phyloP scores from a whole-genome alignment of 2,888 invertebrate species.

The Leucophenga montana region DNA sequence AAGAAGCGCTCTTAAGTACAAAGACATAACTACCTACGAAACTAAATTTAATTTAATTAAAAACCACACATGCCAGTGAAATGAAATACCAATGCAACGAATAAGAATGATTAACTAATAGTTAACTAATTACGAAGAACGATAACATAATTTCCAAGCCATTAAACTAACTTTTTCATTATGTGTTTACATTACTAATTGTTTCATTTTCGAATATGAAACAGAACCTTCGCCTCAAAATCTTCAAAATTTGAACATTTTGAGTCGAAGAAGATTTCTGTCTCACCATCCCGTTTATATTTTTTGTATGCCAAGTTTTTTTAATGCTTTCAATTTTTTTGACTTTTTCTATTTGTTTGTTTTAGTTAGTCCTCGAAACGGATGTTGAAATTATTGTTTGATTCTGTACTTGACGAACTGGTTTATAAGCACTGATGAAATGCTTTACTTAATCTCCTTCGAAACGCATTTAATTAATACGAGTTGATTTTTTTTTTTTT shows the following conservation, averaged over 20 bases:
- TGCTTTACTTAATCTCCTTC: not conserved
- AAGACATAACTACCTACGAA: slow-evolving; percentile 5
- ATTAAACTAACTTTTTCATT: not conserved
- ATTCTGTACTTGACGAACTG: slow-evolving; percentile 39
- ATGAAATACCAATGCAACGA: slow-evolving; percentile 19
- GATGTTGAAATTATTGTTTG: slow-evolving; percentile 68
- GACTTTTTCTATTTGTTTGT: slow-evolving; percentile 44
- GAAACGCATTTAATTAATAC: slow-evolving; percentile 12
- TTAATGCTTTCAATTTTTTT: slow-evolving; percentile 3
- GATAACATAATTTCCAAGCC: not conserved
- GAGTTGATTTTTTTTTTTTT: not conserved
- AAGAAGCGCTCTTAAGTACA: slow-evolving; percentile 19
- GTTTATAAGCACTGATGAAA: slow-evolving; percentile 22
- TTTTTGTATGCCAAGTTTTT: not conserved
- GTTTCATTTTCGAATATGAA: not conserved
- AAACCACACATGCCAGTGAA: slow-evolving; percentile 22
- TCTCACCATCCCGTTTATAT: too few relatives aligned
- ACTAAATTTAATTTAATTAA: not conserved
- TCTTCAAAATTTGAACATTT: too few relatives aligned
- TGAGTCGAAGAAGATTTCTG: too few relatives aligned
- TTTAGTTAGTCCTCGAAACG: slow-evolving; percentile 65
- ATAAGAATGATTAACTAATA: slow-evolving; percentile 25
- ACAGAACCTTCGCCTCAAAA: too few relatives aligned
- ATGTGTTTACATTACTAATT: slow-evolving; percentile 6
- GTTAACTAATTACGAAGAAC: slow-evolving; percentile 6